Evolutionary conservation across 2,113 vertebrate genomes (phyloP).

Genomic region (Nothoprocta perdicaria): DNA sequence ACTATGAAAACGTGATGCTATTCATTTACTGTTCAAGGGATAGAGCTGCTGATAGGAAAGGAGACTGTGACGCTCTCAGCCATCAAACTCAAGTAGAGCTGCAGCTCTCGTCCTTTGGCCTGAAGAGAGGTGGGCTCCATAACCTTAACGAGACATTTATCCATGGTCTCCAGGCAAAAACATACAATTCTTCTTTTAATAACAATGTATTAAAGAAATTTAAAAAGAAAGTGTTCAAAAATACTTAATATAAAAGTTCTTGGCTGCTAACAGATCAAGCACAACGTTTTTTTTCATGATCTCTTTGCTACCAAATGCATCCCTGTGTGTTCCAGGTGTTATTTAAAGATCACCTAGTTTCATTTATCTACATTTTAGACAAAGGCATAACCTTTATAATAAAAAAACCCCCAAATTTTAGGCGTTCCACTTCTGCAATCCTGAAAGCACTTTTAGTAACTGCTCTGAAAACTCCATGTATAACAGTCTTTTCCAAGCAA

Average conservation of each 20-base stretch:
- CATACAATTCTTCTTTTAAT: neutral
- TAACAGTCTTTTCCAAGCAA: neutral
- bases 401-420: neutral
- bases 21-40: neutral
- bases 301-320: neutral
- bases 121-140: too few relatives aligned
- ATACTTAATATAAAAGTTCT: neutral
- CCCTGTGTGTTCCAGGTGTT: rapidly evolving
- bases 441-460: neutral
- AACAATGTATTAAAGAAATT: neutral
- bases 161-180: neutral
- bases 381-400: neutral
- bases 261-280: neutral
- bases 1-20: neutral
- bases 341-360: neutral
- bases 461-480: neutral
- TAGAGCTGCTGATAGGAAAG: neutral
- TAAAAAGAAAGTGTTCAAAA: neutral
- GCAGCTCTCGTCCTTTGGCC: neutral
- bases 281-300: neutral
- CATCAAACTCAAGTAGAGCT: neutral
- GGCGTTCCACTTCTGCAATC: neutral
- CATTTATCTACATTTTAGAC: neutral
- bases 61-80: neutral
- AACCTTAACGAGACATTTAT: neutral